Conservation (phyloP, 2,888 invertebrate species). For the Trichogramma dendrolimi region DNA sequence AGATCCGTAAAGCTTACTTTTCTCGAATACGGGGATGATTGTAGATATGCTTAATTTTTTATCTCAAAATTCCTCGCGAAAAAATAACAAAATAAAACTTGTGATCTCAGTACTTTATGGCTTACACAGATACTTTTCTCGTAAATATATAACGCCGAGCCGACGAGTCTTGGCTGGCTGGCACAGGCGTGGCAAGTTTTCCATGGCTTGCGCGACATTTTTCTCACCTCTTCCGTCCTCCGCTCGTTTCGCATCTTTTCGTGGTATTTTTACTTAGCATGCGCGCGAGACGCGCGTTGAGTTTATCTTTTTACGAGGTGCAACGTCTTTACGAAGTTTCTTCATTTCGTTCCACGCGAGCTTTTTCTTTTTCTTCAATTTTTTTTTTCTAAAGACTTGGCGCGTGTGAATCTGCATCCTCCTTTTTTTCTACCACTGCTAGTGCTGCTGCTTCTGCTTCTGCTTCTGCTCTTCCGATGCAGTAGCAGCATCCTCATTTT, state of each 20-base stretch:
- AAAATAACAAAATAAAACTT: no score
- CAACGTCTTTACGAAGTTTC: constrained; percentile 10
- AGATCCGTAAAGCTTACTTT: no score
- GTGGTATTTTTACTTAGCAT: constrained; percentile 23
- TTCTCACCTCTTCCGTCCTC: constrained; percentile 9
- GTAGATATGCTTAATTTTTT: no score
- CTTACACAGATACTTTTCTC: neutral
- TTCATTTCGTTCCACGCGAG: constrained; percentile 3
- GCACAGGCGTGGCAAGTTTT: no score
- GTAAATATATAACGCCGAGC: neutral
- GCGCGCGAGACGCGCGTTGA: neutral
- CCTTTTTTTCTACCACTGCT: neutral
- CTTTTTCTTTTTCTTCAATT: constrained; percentile 6
- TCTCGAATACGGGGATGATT: no score
- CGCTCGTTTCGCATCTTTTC: constrained; percentile 13
- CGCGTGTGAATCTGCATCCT: constrained; percentile 24
- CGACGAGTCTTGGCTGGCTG: neutral
- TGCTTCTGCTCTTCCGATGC: no score
- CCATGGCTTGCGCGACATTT: constrained; percentile 15
- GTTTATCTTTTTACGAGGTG: constrained; percentile 22
- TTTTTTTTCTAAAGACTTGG: neutral
- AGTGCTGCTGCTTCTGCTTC: no score
- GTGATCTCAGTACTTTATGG: no score
- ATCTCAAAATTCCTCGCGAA: no score
- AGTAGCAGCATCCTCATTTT: no score